phyloP scores from a whole-genome alignment of 2,888 invertebrate species.

The Tenthredo scrophulariae region DNA sequence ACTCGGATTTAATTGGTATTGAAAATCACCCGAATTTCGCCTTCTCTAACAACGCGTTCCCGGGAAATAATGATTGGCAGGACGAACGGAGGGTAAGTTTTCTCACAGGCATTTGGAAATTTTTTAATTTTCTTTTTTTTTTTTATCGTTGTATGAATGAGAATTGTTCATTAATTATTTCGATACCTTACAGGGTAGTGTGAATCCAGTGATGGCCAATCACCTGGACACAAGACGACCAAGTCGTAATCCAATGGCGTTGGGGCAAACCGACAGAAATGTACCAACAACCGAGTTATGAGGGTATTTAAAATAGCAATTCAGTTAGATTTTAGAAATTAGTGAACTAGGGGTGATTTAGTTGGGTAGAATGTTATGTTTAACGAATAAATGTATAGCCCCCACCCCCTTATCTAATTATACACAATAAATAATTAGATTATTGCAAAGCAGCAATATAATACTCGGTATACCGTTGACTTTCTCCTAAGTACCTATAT shows the following conservation, averaged over 20 bases:
- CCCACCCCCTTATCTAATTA: background rate
- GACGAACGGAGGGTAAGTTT: slow-evolving; percentile 50
- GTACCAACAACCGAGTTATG: slow-evolving; percentile 43
- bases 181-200: slow-evolving; percentile 31
- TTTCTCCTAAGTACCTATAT: background rate
- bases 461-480: slow-evolving; percentile 2
- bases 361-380: background rate
- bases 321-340: background rate
- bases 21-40: slow-evolving; percentile 84
- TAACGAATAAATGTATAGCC: background rate
- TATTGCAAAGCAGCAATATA: background rate
- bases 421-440: slow-evolving; percentile 21
- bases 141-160: background rate
- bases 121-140: background rate
- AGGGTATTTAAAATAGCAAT: background rate
- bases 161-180: background rate
- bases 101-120: background rate
- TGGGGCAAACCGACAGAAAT: background rate
- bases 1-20: slow-evolving; percentile 85
- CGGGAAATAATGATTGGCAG: slow-evolving; percentile 43
- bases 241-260: slow-evolving; percentile 31
- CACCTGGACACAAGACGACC: background rate
- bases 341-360: background rate
- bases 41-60: slow-evolving; percentile 73
- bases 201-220: slow-evolving; percentile 45